Conservation (phyloP, 1,140 invertebrate species). For the Ceratoteleas bidentatus region DNA sequence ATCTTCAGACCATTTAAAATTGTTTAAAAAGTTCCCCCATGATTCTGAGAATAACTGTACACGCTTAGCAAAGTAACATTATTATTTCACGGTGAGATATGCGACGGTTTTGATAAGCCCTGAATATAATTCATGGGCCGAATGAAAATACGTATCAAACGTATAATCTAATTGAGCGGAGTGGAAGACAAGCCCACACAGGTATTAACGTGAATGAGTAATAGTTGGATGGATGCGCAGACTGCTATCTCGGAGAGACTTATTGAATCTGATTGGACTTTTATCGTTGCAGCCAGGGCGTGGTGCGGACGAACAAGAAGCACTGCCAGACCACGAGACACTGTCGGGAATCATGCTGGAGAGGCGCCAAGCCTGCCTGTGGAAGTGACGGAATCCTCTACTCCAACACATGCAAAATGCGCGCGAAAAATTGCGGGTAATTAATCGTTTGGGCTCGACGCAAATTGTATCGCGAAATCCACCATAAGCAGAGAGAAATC, state of each 20-base stretch:
- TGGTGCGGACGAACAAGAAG: constrained; percentile 92
- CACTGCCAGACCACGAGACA: constrained; percentile 95
- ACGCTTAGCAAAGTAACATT: too few species aligned
- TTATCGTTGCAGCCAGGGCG: constrained; percentile 85
- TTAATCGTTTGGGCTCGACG: too few species aligned
- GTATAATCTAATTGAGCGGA: neutral
- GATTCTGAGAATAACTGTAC: too few species aligned
- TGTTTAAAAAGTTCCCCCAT: too few species aligned
- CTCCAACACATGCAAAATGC: constrained; percentile 95
- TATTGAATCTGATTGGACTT: constrained; percentile 53
- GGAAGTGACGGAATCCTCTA: constrained; percentile 95
- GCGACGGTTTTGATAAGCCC: too few species aligned
- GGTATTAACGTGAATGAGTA: constrained; percentile 29
- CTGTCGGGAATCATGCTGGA: constrained; percentile 94
- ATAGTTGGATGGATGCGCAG: constrained; percentile 40
- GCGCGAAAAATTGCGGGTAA: constrained; percentile 94
- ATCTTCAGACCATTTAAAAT: too few species aligned
- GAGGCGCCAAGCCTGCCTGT: constrained; percentile 93
- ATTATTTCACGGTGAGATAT: too few species aligned
- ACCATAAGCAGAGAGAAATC: too few species aligned
- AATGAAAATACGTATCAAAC: too few species aligned
- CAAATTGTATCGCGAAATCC: too few species aligned
- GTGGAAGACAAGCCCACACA: neutral
- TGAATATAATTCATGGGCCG: too few species aligned
- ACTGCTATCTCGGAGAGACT: constrained; percentile 47